Evolutionary conservation across 2,113 vertebrate species (phyloP).

Genomic region (Pseudorhombus dupliciocellatus): DNA sequence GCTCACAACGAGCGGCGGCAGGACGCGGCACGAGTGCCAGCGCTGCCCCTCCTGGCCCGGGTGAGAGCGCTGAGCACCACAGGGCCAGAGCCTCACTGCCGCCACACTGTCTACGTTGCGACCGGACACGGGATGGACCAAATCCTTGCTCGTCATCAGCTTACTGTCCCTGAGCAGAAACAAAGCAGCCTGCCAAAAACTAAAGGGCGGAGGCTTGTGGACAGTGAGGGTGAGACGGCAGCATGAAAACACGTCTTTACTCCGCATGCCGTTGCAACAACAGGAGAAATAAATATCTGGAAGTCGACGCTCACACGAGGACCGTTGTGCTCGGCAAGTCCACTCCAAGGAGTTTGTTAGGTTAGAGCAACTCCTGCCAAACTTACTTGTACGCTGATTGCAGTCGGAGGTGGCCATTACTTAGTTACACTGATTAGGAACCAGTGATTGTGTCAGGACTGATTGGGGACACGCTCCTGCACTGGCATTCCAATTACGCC

Average conservation of each 20-base stretch:
- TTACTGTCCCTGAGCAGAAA: conserved; percentile 34
- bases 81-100: conserved; percentile 42
- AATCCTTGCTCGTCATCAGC: conserved; percentile 48
- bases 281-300: conserved; percentile 1
- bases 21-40: conserved; percentile 27
- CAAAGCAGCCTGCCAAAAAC: conserved; percentile 42
- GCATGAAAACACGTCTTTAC: conserved; percentile 12
- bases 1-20: conserved; percentile 26
- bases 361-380: conserved; percentile 53
- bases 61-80: conserved; percentile 41
- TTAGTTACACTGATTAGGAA: conserved; percentile 69
- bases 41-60: conserved; percentile 21
- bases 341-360: conserved; percentile 61
- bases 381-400: conserved; percentile 66
- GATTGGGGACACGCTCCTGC: conserved; percentile 54
- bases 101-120: conserved; percentile 37
- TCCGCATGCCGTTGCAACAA: not conserved
- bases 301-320: not conserved
- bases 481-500: conserved; percentile 60
- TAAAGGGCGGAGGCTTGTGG: conserved; percentile 2
- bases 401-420: conserved; percentile 68
- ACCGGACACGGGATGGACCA: conserved; percentile 52
- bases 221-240: conserved; percentile 7
- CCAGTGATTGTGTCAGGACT: conserved; percentile 61
- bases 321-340: conserved; percentile 15